Conservation (phyloP, 2,888 invertebrate genomes). For the Drosophila histrio region DNA sequence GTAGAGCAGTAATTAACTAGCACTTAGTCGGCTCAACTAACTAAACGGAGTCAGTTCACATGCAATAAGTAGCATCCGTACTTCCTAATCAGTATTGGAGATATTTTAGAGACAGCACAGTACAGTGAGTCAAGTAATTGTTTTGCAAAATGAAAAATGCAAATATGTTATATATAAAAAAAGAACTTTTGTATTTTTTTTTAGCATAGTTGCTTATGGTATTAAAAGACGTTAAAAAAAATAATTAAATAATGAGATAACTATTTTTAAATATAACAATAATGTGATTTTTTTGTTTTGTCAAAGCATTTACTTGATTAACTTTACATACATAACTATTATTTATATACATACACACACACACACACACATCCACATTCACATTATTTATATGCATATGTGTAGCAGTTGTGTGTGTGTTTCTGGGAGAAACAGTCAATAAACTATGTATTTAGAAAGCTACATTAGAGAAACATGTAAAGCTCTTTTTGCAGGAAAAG, state of each 20-base stretch:
- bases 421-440: not conserved
- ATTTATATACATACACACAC: not conserved
- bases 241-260: no score
- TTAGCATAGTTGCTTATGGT: no score
- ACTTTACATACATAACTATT: not conserved
- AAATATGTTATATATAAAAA: no score
- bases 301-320: no score
- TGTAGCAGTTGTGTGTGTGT: not conserved
- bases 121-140: no score
- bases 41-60: conserved; percentile 13
- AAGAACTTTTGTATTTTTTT: no score
- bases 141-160: no score
- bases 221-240: no score
- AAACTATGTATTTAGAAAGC: conserved; percentile 19
- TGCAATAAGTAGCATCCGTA: conserved; percentile 40
- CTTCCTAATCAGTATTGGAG: conserved; percentile 61
- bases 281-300: no score
- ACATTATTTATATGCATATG: no score
- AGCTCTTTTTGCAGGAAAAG: conserved; percentile 9
- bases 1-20: conserved; percentile 20
- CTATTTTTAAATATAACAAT: no score
- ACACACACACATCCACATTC: not conserved
- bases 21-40: conserved; percentile 42
- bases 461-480: conserved; percentile 27
- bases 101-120: conserved; percentile 22